These are phyloP conservation scores for Felis catus DNA, from an alignment of 2,113 vertebrate species.

Conservation along the genomic window F.catus_Fca126_mat1.0 CM031414.1:7638001-7638500, in stretches of 20 bases:
- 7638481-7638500: not conserved
- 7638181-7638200: not conserved
- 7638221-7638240: not conserved
- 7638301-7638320: not conserved
- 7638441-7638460: not conserved
- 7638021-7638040: not conserved
- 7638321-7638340: not conserved
- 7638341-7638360: not conserved
- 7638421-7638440: not conserved
- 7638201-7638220: not conserved
- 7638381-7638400: not conserved
- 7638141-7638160: no score
- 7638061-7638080: not conserved
- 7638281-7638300: not conserved
- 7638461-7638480: not conserved
- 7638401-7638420: not conserved
- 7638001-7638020: accelerated
- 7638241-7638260: not conserved
- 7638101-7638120: not conserved
- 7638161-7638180: not conserved
- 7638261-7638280: no score
- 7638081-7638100: not conserved
- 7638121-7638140: not conserved
- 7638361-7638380: not conserved
- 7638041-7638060: not conserved